Evolutionary conservation across 2,888 invertebrate genomes (phyloP), one percentile per base, ranked within the genome.

Genomic region (Candidula unifasciata): DNA sequence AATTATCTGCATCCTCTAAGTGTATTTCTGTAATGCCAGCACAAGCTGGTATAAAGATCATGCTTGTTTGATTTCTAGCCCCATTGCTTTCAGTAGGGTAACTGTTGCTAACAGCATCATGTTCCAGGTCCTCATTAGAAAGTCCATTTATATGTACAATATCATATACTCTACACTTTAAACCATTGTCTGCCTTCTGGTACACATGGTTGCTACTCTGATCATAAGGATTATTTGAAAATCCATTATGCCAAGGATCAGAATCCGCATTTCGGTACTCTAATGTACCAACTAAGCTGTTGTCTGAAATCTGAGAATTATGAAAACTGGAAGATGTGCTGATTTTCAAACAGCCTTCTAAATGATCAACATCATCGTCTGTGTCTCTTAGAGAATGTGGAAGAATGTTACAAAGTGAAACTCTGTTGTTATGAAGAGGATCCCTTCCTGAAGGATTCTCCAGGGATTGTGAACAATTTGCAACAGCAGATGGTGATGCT

Each of bases 361-460:
- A 37, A 33, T 76, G 13, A 69, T 82, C 82, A 24, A 82, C n/a
- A 76, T 82, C 82, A 82, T 82, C 82, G 33, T 82, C 82, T 24
- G 82, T 82, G 66, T 82, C 82, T 68, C 76, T 74, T 5, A 82
- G 64, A 52, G 24, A 18, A 27, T 44, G 30, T 1, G 82, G 82
- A 66, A 76, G 30, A 52, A 68, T 44, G n/a, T 76, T 76, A 52
- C 52, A 64, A 13, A 82, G 64, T n/a, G 82, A 82, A 0, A 82
- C 73, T 18, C 73, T 57, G 3, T 82, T 60, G n/a, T 24, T 21
- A 33, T 3, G 21, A 13, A 2, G 44, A 10, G 44, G 10, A 73
- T 33, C 24, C 18, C 27, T 30, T 74, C 54, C 54, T 52, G 16
- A 24, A 52, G 52, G 52, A 30, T 24, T 74, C 54, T 74, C 74